phyloP scores from a whole-genome alignment of 1,140 invertebrate genomes.

The Sipha flava region DNA sequence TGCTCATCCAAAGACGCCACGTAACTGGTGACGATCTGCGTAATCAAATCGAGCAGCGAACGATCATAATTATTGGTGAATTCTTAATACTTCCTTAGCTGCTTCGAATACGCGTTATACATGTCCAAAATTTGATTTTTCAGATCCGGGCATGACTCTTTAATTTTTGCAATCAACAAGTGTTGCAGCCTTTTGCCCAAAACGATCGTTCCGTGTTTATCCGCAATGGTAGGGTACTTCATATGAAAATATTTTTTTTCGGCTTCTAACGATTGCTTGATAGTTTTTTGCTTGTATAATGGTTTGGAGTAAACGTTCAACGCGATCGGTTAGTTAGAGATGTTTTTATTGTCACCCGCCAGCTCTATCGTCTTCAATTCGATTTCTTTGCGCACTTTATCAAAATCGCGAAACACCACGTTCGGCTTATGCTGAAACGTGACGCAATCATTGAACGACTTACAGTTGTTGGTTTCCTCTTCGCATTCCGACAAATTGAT shows the following conservation, averaged over 20 bases:
- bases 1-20: conserved; percentile 61
- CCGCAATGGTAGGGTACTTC: conserved; percentile 56
- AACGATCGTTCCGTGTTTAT: conserved; percentile 53
- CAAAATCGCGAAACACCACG: conserved; percentile 59
- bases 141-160: conserved; percentile 57
- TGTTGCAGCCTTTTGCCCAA: conserved; percentile 56
- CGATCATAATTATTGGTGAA: conserved; percentile 56
- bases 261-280: conserved; percentile 54
- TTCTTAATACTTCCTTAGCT: conserved; percentile 58
- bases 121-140: conserved; percentile 57
- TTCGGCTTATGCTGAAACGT: conserved; percentile 64
- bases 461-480: background rate
- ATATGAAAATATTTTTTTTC: conserved; percentile 54
- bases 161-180: conserved; percentile 59
- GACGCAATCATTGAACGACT: conserved; percentile 57
- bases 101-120: conserved; percentile 54
- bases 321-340: conserved; percentile 62
- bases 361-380: conserved; percentile 61
- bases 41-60: conserved; percentile 60
- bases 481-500: background rate
- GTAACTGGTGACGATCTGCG: conserved; percentile 62
- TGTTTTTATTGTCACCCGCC: conserved; percentile 62
- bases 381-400: conserved; percentile 60
- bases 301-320: conserved; percentile 54
- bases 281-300: conserved; percentile 69